Conservation (phyloP, 2,797 vertebrate genomes). For the Synanceia verrucosa region DNA sequence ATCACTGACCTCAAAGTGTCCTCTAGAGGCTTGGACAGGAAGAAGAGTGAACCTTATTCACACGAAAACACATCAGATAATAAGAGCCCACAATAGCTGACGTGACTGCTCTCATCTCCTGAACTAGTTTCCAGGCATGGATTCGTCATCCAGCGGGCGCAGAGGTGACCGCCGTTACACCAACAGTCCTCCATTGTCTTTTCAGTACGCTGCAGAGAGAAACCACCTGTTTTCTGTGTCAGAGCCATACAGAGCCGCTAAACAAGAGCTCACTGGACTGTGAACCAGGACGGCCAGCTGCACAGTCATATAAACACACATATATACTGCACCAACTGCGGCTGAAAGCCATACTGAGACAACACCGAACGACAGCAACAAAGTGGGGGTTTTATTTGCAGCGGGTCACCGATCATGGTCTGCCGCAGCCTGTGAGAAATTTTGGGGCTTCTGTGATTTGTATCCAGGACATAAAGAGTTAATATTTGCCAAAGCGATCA, state of each 20-base stretch:
- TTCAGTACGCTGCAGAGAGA: conserved; percentile 33
- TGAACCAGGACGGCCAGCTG: conserved; percentile 48
- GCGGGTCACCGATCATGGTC: no score
- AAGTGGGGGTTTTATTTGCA: no score
- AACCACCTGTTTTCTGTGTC: conserved; percentile 62
- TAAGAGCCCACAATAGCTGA: conserved; percentile 15
- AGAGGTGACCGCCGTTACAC: conserved; percentile 39
- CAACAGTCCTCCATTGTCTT: conserved; percentile 56
- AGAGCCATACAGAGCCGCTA: conserved; percentile 10
- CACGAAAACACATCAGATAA: conserved; percentile 15
- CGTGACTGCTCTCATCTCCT: conserved; percentile 32
- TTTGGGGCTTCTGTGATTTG: no score
- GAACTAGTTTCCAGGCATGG: conserved; percentile 32
- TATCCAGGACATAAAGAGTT: no score
- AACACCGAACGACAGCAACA: not conserved
- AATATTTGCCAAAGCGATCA: no score
- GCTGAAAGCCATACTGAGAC: not conserved
- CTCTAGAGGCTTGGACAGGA: conserved; percentile 28
- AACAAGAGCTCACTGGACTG: conserved; percentile 61
- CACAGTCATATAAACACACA: conserved; percentile 8
- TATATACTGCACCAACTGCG: not conserved
- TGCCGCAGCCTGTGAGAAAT: no score
- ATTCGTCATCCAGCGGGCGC: conserved; percentile 38
- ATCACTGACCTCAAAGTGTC: conserved; percentile 46
- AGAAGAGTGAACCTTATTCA: conserved; percentile 24